A percentile compares a stretch with the other conserved stretches of the same genome.
These are phyloP conservation scores for Urocitellus parryii DNA, from an alignment of 2,113 vertebrate genomes.

Conservation along the genomic window DNA sequence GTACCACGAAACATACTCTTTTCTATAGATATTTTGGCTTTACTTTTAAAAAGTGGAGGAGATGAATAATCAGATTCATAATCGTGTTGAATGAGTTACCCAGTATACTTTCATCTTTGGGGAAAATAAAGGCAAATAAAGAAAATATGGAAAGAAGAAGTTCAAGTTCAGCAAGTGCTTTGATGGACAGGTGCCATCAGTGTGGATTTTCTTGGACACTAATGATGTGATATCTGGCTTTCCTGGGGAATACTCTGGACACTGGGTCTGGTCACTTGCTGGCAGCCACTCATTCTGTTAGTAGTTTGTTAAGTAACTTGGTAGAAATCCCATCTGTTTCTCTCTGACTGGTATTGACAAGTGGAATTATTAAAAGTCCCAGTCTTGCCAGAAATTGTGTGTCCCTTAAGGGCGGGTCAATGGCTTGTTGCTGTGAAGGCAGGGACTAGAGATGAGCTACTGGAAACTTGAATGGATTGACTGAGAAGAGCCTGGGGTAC, in stretches of 20 bases:
- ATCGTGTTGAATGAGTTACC: not conserved
- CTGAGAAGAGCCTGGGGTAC: conserved; percentile 73
- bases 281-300: conserved; percentile 69
- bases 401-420: conserved; percentile 77
- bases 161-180: not conserved
- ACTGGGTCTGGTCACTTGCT: conserved; percentile 73
- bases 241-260: conserved; percentile 49
- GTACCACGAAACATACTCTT: not conserved
- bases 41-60: not conserved
- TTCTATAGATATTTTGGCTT: not conserved
- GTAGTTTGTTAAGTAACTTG: conserved; percentile 72
- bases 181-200: conserved; percentile 25
- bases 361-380: conserved; percentile 74
- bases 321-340: conserved; percentile 50
- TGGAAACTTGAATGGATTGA: not conserved
- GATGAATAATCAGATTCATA: not conserved
- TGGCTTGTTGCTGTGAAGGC: conserved; percentile 72
- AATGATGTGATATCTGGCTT: conserved; percentile 41
- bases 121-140: not conserved
- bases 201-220: not conserved
- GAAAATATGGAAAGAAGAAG: not conserved
- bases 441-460: conserved; percentile 53
- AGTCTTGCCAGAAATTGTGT: conserved; percentile 1
- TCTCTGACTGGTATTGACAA: conserved; percentile 77
- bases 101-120: not conserved